Evolutionary conservation across 1,140 invertebrate species (phyloP).

Genomic region (Plutomurus gul): DNA sequence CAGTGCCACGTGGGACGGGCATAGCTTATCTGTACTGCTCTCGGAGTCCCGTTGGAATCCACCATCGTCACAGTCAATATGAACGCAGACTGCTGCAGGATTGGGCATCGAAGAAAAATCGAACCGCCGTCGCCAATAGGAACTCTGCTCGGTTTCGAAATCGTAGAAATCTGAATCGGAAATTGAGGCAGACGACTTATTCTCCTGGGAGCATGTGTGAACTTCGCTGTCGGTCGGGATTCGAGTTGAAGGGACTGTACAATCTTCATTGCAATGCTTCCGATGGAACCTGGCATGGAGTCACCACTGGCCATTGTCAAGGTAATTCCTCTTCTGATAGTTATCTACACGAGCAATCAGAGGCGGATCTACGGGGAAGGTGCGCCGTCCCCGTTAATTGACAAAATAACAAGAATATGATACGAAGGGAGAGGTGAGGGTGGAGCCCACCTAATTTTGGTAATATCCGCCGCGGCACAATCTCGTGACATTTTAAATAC

Average conservation of each 20-base stretch:
- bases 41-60: constrained; percentile 50
- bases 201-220: constrained; percentile 53
- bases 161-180: constrained; percentile 43
- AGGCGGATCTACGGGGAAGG: not conserved
- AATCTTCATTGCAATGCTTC: constrained; percentile 52
- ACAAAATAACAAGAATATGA: not conserved
- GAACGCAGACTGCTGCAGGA: constrained; percentile 45
- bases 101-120: constrained; percentile 44
- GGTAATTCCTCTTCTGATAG: not conserved
- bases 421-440: no score
- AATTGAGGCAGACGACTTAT: constrained; percentile 49
- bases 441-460: no score
- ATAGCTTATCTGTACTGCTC: constrained; percentile 53
- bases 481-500: no score
- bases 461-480: no score
- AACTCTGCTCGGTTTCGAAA: constrained; percentile 32
- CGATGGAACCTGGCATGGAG: constrained; percentile 48
- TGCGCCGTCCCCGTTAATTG: no score
- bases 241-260: constrained; percentile 42
- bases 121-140: not conserved
- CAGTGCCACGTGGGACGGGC: constrained; percentile 49
- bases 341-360: not conserved
- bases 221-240: constrained; percentile 46
- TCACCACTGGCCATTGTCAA: constrained; percentile 47
- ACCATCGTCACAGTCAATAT: constrained; percentile 51